Percentiles rank a stretch among this genome's conserved stretches.
These are phyloP conservation scores for Cordylochernes scorpioides DNA, from an alignment of 2,888 invertebrate genomes.

Conservation along the genomic window DNA sequence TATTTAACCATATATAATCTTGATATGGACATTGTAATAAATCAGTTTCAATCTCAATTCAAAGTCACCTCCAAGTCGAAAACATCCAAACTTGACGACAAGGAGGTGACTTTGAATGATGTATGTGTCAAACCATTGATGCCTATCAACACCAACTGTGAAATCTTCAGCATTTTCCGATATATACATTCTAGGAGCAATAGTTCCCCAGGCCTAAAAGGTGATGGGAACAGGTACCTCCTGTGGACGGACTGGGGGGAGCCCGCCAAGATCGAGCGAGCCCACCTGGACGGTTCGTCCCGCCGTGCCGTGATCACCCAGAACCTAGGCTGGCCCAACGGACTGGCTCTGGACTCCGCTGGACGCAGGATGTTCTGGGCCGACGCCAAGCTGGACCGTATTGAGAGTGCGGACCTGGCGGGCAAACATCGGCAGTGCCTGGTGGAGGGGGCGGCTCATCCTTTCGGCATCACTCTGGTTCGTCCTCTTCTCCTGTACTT, in stretches of 20 bases:
- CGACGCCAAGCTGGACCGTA: slow-evolving; percentile 52
- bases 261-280: slow-evolving; percentile 44
- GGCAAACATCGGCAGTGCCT: slow-evolving; percentile 46
- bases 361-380: slow-evolving; percentile 49
- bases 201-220: no score
- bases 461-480: slow-evolving; percentile 66
- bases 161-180: slow-evolving; percentile 4
- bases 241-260: slow-evolving; percentile 54
- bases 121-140: slow-evolving; percentile 1
- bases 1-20: no score
- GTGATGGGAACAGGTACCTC: slow-evolving; percentile 25
- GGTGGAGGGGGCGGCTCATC: slow-evolving; percentile 44
- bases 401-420: slow-evolving; percentile 54
- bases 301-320: slow-evolving; percentile 37
- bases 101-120: neutral
- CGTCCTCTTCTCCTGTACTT: slow-evolving; percentile 36
- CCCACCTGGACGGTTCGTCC: slow-evolving; percentile 46
- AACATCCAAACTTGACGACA: no score
- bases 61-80: no score
- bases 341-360: slow-evolving; percentile 46
- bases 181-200: no score
- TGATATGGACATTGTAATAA: no score
- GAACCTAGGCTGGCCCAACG: slow-evolving; percentile 57
- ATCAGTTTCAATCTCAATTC: no score
- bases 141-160: neutral